Evolutionary conservation across 2,113 vertebrate species (phyloP).

Genomic region (Propithecus coquereli): DNA sequence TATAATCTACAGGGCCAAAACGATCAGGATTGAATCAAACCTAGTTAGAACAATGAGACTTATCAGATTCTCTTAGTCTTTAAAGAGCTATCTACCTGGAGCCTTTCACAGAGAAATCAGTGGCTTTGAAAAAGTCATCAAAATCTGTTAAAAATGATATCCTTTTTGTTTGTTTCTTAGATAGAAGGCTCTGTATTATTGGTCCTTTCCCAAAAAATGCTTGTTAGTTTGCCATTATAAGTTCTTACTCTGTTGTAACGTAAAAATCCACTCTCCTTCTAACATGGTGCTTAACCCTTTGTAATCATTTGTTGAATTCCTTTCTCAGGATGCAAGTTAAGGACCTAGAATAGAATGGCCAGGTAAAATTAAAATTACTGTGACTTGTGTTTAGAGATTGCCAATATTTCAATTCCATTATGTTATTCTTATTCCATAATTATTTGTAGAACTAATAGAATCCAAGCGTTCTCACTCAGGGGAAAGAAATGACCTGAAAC

Average conservation of each 20-base stretch:
- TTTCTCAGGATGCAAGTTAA: constrained; percentile 6
- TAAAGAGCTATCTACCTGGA: neutral
- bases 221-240: neutral
- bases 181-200: neutral
- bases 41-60: neutral
- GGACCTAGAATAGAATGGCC: neutral
- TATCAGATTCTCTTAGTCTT: neutral
- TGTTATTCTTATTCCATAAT: neutral
- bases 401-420: neutral
- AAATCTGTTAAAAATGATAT: neutral
- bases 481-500: neutral
- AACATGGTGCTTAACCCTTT: neutral
- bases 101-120: neutral
- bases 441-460: neutral
- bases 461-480: neutral
- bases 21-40: neutral
- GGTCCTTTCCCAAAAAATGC: neutral
- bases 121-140: neutral
- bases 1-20: neutral
- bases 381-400: neutral
- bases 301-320: neutral
- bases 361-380: constrained; percentile 13
- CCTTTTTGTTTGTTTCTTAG: constrained; percentile 16
- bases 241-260: neutral
- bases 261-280: neutral